Conservation (phyloP, 1,140 invertebrate species). For the Atta colombica region DNA sequence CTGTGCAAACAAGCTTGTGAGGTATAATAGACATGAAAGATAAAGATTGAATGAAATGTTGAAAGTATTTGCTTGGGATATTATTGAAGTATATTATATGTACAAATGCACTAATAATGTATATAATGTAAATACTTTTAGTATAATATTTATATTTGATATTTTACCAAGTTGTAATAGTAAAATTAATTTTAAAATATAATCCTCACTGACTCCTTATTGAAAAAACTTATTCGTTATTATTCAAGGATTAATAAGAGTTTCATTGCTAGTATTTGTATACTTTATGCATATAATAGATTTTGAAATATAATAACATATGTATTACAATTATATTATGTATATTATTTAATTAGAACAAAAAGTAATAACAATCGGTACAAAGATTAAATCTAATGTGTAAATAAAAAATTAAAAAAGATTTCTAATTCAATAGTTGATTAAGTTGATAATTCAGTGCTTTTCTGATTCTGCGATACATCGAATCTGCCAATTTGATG, state of each 20-base stretch:
- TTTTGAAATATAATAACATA: conserved; percentile 43
- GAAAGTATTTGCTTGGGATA: conserved; percentile 26
- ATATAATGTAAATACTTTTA: background rate
- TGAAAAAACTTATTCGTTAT: background rate
- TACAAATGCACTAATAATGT: background rate
- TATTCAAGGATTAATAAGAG: background rate
- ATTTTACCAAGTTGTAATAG: background rate
- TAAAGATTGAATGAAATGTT: conserved; percentile 2
- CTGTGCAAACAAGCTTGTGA: conserved; percentile 89
- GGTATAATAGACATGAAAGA: conserved; percentile 85
- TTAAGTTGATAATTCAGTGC: too few species aligned
- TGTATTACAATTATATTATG: background rate
- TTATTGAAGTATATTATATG: conserved; percentile 26
- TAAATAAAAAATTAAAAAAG: too few species aligned
- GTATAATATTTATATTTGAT: background rate
- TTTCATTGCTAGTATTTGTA: conserved; percentile 12
- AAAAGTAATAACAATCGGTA: background rate
- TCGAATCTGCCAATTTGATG: too few species aligned
- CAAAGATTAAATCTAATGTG: too few species aligned
- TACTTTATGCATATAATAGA: background rate
- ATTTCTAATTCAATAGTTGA: too few species aligned
- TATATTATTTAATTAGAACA: conserved; percentile 8
- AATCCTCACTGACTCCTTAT: background rate
- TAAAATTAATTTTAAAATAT: background rate
- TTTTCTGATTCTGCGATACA: too few species aligned